Base-by-base conservation (phyloP, 2,113 vertebrate species). In the Nothoprocta perdicaria region DNA sequence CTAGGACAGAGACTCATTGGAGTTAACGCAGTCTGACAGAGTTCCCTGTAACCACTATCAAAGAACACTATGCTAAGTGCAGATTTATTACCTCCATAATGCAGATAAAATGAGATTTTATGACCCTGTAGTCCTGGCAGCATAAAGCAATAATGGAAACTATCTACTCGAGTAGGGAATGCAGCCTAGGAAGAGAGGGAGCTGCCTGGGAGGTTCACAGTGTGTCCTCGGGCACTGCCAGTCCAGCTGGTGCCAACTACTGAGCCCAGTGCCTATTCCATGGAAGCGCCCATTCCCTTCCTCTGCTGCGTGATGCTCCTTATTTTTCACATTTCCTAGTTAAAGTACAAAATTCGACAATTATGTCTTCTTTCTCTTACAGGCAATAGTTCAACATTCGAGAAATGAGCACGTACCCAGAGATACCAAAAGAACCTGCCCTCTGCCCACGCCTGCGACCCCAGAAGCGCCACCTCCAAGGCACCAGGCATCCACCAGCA, bases 21-120 rank as follows among this genome's bases (percentile, higher is more conserved):
- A 80, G 71, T 29, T 82, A 43, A 38, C 1, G 0, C 40, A 63
- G 53, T 27, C 63, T 62, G 67, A 75, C 57, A 65, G 26, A 80
- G 69, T 43, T 87, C 46, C 68, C 86, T 80, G 69, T 71, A 89
- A 75, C 63, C 48, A 16, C 87, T 45, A 80, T 67, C 82, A 60
- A 65, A 71, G 65, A 71, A 71, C 41, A 52, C 75, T 14, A 15
- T 6, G 60, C 61, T 76, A 85, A 91, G 89, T 14, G 65, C 55
- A 87, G 86, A 94, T 94, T 95, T 93, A 93, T 90, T 89, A 87
- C 65, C 57, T 85, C 89, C 68, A 58, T 89, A 94, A 94, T n/a
- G 38, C 81, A 87, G 87, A 94, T 85, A 93, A 94, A 96, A 92
- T 80, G 84, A 91, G 79, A 83, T 91, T 94, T 95, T 95, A 95